These are phyloP conservation scores for Tolypeutes matacus DNA, from an alignment of 2,797 vertebrate species.

Conservation along the genomic window DNA sequence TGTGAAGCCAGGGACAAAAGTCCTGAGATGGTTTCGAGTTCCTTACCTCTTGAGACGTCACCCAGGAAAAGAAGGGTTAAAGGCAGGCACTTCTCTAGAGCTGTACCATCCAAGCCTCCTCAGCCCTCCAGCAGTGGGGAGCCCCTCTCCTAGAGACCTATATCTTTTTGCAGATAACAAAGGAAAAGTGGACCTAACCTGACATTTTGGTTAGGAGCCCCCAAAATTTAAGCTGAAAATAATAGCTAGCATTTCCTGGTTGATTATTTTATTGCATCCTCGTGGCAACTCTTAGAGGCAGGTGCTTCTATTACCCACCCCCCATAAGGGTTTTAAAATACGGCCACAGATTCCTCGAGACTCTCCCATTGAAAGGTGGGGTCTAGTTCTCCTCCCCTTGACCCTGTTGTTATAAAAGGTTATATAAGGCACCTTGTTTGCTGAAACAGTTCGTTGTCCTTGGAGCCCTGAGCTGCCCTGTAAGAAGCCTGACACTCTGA, in stretches of 20 bases:
- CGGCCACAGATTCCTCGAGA: not conserved
- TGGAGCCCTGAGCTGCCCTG: not conserved
- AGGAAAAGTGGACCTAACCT: not conserved
- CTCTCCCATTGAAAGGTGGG: not conserved
- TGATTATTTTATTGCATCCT: not conserved
- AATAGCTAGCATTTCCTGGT: not conserved
- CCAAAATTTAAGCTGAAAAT: not conserved
- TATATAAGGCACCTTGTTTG: not conserved
- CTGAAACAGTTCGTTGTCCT: not conserved
- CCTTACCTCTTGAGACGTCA: not conserved
- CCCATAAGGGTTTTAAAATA: not conserved
- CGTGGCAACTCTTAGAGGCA: not conserved
- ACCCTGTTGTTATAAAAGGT: not conserved
- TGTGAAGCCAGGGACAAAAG: not conserved
- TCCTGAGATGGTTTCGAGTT: not conserved
- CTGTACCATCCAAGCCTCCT: not conserved
- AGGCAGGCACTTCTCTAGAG: not conserved
- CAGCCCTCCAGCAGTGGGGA: not conserved
- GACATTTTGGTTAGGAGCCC: not conserved
- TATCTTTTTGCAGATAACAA: not conserved
- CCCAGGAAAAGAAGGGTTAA: not conserved
- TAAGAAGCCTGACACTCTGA: fast-evolving
- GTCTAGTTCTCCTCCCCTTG: not conserved
- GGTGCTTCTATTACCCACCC: not conserved
- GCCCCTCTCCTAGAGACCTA: not conserved